These are phyloP conservation scores for Merodon equestris DNA, from an alignment of 2,888 invertebrate species.

Conservation along the genomic window DNA sequence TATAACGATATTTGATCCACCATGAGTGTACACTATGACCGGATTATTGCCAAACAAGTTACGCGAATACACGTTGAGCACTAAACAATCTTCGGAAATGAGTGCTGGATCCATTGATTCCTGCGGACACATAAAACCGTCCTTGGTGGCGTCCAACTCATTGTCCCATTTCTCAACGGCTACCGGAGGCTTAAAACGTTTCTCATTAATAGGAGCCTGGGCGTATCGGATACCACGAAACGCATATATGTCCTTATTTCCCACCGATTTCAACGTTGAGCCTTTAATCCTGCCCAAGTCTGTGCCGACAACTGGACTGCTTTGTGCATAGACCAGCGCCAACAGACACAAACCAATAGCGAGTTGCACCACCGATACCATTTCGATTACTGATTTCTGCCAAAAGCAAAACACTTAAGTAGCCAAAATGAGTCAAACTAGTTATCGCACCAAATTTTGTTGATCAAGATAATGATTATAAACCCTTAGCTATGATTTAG, in stretches of 20 bases:
- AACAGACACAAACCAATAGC: slow-evolving; percentile 16
- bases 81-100: too few species aligned
- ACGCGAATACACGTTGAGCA: too few species aligned
- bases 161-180: slow-evolving; percentile 75
- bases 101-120: too few species aligned
- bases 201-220: slow-evolving; percentile 76
- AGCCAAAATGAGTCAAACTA: not conserved
- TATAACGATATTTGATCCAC: too few species aligned
- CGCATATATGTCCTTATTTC: slow-evolving; percentile 77
- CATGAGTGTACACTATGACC: too few species aligned
- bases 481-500: too few species aligned
- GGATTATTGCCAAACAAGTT: too few species aligned
- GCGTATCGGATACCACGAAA: slow-evolving; percentile 80
- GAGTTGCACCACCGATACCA: slow-evolving; percentile 1
- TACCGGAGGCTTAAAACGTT: slow-evolving; percentile 78
- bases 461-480: too few species aligned
- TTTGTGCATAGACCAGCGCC: slow-evolving; percentile 13
- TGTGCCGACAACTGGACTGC: slow-evolving; percentile 68
- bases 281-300: slow-evolving; percentile 78
- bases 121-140: too few species aligned
- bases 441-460: too few species aligned
- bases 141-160: too few species aligned
- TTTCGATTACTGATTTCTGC: slow-evolving; percentile 10
- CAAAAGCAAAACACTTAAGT: slow-evolving; percentile 8
- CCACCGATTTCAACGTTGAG: slow-evolving; percentile 76